Evolutionary conservation across 2,797 vertebrate genomes (phyloP), one percentile per base, ranked within the genome.

Genomic region (Squalus acanthias): DNA sequence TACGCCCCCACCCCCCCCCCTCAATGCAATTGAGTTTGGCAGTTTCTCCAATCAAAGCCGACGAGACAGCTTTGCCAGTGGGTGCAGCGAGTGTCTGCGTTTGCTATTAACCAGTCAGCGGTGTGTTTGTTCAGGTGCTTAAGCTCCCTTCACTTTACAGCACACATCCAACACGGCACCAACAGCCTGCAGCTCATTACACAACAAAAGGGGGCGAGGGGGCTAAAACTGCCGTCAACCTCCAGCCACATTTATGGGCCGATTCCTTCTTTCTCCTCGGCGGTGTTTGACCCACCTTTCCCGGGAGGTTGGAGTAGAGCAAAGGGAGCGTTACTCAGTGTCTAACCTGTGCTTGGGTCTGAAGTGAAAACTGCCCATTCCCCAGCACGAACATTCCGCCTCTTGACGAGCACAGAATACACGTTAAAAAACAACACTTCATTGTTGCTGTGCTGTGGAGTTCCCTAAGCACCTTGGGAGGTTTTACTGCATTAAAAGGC

Each of bases 111-210:
- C 4, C 24, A 57, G 46, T 33, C 93, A 26, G 9, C 1, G 24
- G 15, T 26, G 24, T 74, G 70, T 95, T 95, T 95, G 50, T 74
- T 57, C 65, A 95, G 69, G 94, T 95, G 94, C 70, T 95, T 13
- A 33, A 57, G 15, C 60, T 39, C 69, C 67, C 69, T 50, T 6
- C 46, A 29, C 93, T 72, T 72, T 15, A 95, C 67, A 50, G 24
- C 67, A 17, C 67, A 72, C 22, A 70, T 12, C 17, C n/a, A 39
- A 8, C 89, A 22, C 60, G 1, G 13, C 10, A 89, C 29, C 33
- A 65, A n/a, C 33, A 39, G 63, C 6, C 4, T 67, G 63, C 63
- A 67, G 60, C 33, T 65, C 17, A 65, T 65, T 65, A 39, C 15
- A 65, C 26, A 33, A 1, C 4, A n/a, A 2, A 17, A 39, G 57